Percentiles rank a stretch among this genome's conserved stretches.
Evolutionary conservation across 2,888 invertebrate genomes (phyloP).

Genomic region (Minunthozetes semirufus): DNA sequence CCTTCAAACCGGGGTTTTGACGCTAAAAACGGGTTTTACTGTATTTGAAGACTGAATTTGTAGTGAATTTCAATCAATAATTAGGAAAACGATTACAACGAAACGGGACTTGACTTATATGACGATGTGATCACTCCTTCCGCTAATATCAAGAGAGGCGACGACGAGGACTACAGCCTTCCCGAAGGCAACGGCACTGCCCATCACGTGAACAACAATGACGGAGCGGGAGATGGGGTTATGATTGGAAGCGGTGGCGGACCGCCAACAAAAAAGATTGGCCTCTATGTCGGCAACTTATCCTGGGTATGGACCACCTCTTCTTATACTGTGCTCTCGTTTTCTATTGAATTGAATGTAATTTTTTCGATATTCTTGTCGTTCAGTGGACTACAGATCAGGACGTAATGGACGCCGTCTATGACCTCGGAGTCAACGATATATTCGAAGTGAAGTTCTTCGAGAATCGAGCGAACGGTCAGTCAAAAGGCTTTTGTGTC

Average conservation of each 20-base stretch:
- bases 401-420: slow-evolving; percentile 84
- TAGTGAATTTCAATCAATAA: not conserved
- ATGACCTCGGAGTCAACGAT: slow-evolving; percentile 79
- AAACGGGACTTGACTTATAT: slow-evolving; percentile 77
- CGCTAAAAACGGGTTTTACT: too few relatives aligned
- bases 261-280: slow-evolving; percentile 55
- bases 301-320: slow-evolving; percentile 78
- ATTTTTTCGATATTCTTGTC: slow-evolving; percentile 39
- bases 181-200: slow-evolving; percentile 33
- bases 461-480: slow-evolving; percentile 97
- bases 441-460: slow-evolving; percentile 98
- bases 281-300: slow-evolving; percentile 94
- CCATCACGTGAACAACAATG: slow-evolving; percentile 36
- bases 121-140: slow-evolving; percentile 88
- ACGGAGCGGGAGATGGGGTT: slow-evolving; percentile 22
- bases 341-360: not conserved
- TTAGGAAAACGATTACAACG: slow-evolving; percentile 57
- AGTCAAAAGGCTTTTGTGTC: slow-evolving; percentile 96
- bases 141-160: slow-evolving; percentile 26
- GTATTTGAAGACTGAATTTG: slow-evolving; percentile 19
- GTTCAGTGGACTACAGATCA: slow-evolving; percentile 96
- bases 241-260: not conserved
- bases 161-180: slow-evolving; percentile 36
- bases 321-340: slow-evolving; percentile 9
- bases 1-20: too few relatives aligned